Evolutionary conservation across 2,888 invertebrate genomes (phyloP), one percentile per base, ranked within the genome.

Genomic region (Pachymerium ferrugineum): DNA sequence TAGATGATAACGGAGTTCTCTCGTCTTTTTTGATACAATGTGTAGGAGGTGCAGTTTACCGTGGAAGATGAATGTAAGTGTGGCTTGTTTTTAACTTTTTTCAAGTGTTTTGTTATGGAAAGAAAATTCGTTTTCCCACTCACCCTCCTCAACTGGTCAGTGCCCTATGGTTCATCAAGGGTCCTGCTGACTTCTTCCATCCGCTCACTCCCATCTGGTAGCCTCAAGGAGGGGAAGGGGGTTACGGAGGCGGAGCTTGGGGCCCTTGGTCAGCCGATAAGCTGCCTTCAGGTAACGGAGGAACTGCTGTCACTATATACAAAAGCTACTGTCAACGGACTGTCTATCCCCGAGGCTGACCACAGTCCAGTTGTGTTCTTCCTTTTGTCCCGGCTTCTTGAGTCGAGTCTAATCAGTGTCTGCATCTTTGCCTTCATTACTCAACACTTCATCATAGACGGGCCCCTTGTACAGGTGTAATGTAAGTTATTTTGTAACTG

Each of bases 241-340:
- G 16, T 2, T 47, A 3, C 19, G 10, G 19, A 19, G 47, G 47
- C 47, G 47, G 47, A 47, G 47, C 47, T 47, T 47, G 47, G 22
- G 47, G 47, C 47, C 47, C 19, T 47, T 19, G 47, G 47, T 47
- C 47, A 47, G 47, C 47, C 47, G 47, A 47, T 47, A 47, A 47
- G 47, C 47, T 47, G 47, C 47, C 47, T 47, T 47, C 47, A 47
- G 47, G 47, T 47, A 47, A 47, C 22, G 47, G 47, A 47, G 47
- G 47, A 47, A 47, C 47, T 47, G 47, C 47, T 47, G 47, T 47
- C 47, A 47, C 47, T 47, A 19, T 10, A 10, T 22, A 47, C 47
- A 47, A 47, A 47, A 47, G 47, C 47, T 47, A 47, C 47, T 47
- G 47, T 47, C 47, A 47, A 47, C 47, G 47, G 47, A 47, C 47